These are phyloP conservation scores for Synanthedon vespiformis DNA, from an alignment of 2,888 invertebrate species.

Conservation along the genomic window DNA sequence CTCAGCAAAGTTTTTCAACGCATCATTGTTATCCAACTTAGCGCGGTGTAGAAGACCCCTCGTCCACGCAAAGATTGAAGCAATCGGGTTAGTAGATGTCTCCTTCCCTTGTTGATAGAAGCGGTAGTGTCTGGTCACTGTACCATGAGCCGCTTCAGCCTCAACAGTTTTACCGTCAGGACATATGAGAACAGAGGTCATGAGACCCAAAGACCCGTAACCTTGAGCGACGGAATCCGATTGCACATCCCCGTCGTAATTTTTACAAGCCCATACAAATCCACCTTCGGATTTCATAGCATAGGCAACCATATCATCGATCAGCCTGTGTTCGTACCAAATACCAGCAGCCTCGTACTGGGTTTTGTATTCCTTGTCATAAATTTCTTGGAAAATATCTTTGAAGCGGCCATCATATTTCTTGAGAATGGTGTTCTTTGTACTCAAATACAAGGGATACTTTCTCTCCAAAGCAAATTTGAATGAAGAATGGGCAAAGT, in stretches of 20 bases:
- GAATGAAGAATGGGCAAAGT: slow-evolving; percentile 96
- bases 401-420: slow-evolving; percentile 97
- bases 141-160: slow-evolving; percentile 98
- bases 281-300: slow-evolving; percentile 98
- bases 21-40: slow-evolving; percentile 87
- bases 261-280: slow-evolving; percentile 99
- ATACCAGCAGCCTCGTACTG: slow-evolving; percentile 87
- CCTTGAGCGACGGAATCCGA: slow-evolving; percentile 99
- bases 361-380: slow-evolving; percentile 87
- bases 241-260: slow-evolving; percentile 99
- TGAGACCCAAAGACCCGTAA: slow-evolving; percentile 94
- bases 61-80: slow-evolving; percentile 99
- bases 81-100: slow-evolving; percentile 98
- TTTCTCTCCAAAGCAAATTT: slow-evolving; percentile 87
- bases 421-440: slow-evolving; percentile 97
- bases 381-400: slow-evolving; percentile 96
- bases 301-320: slow-evolving; percentile 99
- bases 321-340: slow-evolving; percentile 98
- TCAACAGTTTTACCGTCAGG: slow-evolving; percentile 99
- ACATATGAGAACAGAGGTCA: slow-evolving; percentile 97
- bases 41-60: slow-evolving; percentile 93
- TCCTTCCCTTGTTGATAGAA: slow-evolving; percentile 94
- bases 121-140: slow-evolving; percentile 92
- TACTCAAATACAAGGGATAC: slow-evolving; percentile 93
- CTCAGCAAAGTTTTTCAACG: slow-evolving; percentile 83